A percentile compares a stretch with the other conserved stretches of the same genome.
phyloP scores from a whole-genome alignment of 2,888 invertebrate species.

The Meiosimyza platycephala region DNA sequence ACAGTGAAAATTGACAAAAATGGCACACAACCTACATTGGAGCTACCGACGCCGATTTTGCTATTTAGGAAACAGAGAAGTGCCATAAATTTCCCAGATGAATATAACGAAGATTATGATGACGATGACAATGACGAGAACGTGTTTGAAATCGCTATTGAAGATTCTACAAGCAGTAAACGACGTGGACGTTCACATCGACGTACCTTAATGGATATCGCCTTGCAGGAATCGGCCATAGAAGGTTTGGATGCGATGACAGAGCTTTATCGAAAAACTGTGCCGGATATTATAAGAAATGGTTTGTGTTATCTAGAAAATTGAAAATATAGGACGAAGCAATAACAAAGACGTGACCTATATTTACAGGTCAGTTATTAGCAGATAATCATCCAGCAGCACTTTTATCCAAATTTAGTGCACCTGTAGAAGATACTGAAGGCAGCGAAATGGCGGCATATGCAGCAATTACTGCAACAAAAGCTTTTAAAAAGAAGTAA shows the following conservation, averaged over 20 bases:
- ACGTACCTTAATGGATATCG: conserved; percentile 60
- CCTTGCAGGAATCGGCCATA: conserved; percentile 63
- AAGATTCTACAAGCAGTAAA: neutral
- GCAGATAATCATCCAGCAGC: conserved; percentile 65
- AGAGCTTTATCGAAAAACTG: conserved; percentile 62
- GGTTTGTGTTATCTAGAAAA: conserved; percentile 51
- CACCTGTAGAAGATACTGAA: conserved; percentile 58
- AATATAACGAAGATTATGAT: neutral
- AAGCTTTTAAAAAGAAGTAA: conserved; percentile 67
- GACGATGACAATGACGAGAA: neutral
- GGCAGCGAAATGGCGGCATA: conserved; percentile 64
- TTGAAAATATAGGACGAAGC: neutral
- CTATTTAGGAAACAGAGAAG: conserved; percentile 35
- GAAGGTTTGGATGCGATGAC: conserved; percentile 65
- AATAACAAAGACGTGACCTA: neutral
- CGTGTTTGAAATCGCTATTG: neutral
- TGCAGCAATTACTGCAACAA: conserved; percentile 65
- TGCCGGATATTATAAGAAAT: conserved; percentile 64
- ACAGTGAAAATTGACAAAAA: neutral
- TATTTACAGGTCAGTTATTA: conserved; percentile 60
- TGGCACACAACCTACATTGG: conserved; percentile 46
- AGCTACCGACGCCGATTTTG: conserved; percentile 55
- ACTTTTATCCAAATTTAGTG: conserved; percentile 64
- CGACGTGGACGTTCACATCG: conserved; percentile 50
- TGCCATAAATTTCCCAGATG: neutral